Conservation (phyloP, 1,140 invertebrate genomes). For the Stenopsyche tienmushanensis region DNA sequence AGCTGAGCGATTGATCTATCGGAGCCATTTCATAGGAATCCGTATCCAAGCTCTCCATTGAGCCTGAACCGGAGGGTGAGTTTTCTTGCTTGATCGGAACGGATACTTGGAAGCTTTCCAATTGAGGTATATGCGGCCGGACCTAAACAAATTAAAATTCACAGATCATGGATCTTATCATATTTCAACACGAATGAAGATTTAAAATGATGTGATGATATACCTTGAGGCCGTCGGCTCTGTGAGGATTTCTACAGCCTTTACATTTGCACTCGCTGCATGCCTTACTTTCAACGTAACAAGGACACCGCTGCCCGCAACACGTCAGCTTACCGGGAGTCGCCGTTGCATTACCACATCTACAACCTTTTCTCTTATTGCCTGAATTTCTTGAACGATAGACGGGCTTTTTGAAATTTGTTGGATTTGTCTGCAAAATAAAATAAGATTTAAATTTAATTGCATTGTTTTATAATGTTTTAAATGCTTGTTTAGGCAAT, state of each 20-base stretch:
- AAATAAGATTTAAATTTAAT: no score
- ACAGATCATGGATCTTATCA: not conserved
- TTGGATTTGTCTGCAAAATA: constrained; percentile 48
- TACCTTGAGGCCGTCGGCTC: constrained; percentile 77
- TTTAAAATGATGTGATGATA: not conserved
- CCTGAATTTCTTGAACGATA: constrained; percentile 51
- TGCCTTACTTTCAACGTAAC: constrained; percentile 84
- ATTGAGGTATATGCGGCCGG: constrained; percentile 64
- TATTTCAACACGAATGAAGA: not conserved
- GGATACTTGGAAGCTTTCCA: constrained; percentile 50
- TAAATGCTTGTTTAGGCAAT: no score
- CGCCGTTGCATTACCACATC: constrained; percentile 87
- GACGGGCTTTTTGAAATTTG: constrained; percentile 57
- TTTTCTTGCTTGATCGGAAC: constrained; percentile 49
- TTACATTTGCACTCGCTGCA: constrained; percentile 86
- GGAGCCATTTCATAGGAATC: constrained; percentile 52
- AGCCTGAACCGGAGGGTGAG: constrained; percentile 49
- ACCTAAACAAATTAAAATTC: constrained; percentile 52
- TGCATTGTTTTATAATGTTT: no score
- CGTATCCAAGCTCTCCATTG: constrained; percentile 51
- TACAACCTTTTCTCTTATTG: constrained; percentile 72
- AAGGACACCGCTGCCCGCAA: constrained; percentile 89
- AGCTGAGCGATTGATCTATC: constrained; percentile 53
- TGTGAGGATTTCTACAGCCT: constrained; percentile 87
- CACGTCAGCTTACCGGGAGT: constrained; percentile 87